Conservation (phyloP, 2,113 vertebrate species). For the Penelope pileata region DNA sequence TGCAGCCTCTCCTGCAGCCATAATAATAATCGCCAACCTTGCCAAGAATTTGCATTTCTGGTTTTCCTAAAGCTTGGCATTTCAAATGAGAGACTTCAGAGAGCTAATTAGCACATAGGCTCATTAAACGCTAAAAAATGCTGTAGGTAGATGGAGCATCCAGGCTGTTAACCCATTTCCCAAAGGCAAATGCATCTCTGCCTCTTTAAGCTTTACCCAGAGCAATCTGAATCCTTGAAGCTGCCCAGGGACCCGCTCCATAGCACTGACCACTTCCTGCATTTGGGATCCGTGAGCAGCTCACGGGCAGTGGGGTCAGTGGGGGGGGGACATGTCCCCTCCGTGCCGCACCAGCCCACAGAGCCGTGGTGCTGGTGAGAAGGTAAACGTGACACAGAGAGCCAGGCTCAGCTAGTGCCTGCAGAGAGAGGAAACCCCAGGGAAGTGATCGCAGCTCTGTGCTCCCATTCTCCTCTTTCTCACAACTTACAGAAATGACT, state of each 20-base stretch:
- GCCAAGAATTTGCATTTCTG: slow-evolving; percentile 27
- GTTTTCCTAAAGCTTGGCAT: background rate
- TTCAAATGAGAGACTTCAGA: slow-evolving; percentile 31
- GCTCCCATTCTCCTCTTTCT: background rate
- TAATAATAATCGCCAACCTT: background rate
- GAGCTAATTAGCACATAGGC: slow-evolving; percentile 16
- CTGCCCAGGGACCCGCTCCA: background rate
- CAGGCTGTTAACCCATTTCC: background rate
- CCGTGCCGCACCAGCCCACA: background rate
- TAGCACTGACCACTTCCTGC: background rate
- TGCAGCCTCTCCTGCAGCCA: background rate
- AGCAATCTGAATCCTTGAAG: background rate
- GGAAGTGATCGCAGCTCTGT: background rate
- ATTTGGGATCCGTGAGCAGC: background rate
- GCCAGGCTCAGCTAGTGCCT: background rate
- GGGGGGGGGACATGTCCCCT: background rate
- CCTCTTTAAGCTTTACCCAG: background rate
- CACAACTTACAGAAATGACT: slow-evolving; percentile 25
- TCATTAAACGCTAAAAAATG: slow-evolving; percentile 31
- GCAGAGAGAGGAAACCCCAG: background rate
- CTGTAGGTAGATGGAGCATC: background rate
- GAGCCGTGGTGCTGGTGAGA: background rate
- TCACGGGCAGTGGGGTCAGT: too few relatives aligned
- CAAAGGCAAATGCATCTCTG: background rate
- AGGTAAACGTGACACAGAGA: background rate